Conservation (phyloP, 2,888 invertebrate species). For the Synanthedon tipuliformis region DNA sequence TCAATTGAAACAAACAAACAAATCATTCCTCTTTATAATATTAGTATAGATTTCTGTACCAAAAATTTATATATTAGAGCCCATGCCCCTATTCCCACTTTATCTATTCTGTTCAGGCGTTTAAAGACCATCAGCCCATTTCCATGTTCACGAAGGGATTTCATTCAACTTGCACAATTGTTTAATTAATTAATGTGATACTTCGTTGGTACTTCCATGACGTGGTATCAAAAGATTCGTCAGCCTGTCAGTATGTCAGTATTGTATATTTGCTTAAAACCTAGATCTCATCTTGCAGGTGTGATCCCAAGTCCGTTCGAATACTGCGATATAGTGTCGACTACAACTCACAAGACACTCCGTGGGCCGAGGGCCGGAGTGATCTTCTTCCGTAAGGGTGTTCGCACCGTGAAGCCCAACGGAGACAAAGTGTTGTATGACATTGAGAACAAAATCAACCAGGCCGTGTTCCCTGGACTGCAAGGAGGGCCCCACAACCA, state of each 20-base stretch:
- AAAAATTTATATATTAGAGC: too few species aligned
- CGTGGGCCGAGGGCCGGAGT: constrained; percentile 89
- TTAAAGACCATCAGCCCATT: too few species aligned
- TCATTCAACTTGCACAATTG: too few species aligned
- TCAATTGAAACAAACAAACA: too few species aligned
- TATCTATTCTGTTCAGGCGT: too few species aligned
- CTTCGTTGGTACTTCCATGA: too few species aligned
- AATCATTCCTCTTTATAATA: too few species aligned
- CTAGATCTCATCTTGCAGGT: constrained; percentile 35
- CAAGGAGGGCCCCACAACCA: constrained; percentile 99
- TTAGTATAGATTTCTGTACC: too few species aligned
- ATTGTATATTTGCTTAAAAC: background rate
- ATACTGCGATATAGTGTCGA: constrained; percentile 91
- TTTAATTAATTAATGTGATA: too few species aligned
- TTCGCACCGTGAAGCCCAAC: constrained; percentile 80
- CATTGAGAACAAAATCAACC: constrained; percentile 87
- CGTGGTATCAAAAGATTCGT: too few species aligned
- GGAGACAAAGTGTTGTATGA: constrained; percentile 89
- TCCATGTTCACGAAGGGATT: too few species aligned
- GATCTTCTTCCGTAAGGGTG: constrained; percentile 93
- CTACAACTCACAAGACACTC: constrained; percentile 96
- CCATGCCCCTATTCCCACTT: too few species aligned
- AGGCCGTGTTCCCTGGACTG: constrained; percentile 91
- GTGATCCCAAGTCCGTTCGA: constrained; percentile 91
- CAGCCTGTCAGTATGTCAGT: background rate